These are phyloP conservation scores for Epirrita christyi DNA, from an alignment of 2,888 invertebrate genomes.

Conservation along the genomic window DNA sequence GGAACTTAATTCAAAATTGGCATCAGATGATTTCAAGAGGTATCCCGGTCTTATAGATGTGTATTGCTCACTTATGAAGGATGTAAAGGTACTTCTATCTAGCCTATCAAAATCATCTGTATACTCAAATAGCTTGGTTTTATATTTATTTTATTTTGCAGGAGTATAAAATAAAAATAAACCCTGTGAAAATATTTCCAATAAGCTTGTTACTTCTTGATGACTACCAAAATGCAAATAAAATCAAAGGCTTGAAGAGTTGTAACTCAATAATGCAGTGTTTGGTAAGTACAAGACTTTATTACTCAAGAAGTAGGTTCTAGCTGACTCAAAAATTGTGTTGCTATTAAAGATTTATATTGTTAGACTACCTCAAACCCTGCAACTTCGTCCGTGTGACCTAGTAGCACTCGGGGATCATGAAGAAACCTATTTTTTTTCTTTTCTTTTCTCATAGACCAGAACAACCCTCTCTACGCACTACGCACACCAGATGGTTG, in stretches of 20 bases:
- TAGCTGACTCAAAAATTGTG: no score
- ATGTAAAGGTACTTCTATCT: conserved; percentile 47
- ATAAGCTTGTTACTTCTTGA: conserved; percentile 64
- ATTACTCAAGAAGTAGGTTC: no score
- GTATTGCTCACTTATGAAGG: conserved; percentile 55
- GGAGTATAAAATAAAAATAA: conserved; percentile 56
- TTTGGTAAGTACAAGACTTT: conserved; percentile 56
- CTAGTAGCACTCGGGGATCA: no score
- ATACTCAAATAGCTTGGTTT: neutral
- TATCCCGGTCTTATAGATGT: conserved; percentile 68
- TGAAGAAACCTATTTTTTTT: no score
- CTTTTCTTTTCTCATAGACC: no score
- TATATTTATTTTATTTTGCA: conserved; percentile 44
- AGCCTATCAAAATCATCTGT: neutral
- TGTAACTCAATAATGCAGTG: conserved; percentile 57
- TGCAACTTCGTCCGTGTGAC: no score
- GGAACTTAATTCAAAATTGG: conserved; percentile 62
- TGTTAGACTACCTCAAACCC: no score
- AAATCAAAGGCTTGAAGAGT: conserved; percentile 64
- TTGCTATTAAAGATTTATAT: no score
- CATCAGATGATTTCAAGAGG: conserved; percentile 60
- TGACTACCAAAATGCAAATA: conserved; percentile 62
- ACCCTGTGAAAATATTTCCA: conserved; percentile 60
- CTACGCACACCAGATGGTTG: no score
- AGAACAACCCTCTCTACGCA: no score